Conservation (phyloP, 2,797 vertebrate genomes). For the Hydrolagus colliei region DNA sequence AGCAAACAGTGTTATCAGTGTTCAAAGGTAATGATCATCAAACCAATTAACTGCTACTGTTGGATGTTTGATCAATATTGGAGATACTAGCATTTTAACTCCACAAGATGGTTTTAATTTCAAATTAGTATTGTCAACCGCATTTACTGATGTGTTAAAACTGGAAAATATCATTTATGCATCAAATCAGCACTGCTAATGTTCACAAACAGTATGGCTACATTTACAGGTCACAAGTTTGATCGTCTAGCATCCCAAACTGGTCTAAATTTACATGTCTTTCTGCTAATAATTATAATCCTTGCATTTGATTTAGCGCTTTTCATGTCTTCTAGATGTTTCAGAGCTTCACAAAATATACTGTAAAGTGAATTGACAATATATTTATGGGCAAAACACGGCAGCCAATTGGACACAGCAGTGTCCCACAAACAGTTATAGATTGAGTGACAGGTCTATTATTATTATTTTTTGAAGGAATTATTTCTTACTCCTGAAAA, state of each 20-base stretch:
- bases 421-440: too few relatives aligned
- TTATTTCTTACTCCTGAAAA: too few relatives aligned
- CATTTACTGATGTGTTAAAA: too few relatives aligned
- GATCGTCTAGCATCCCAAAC: slow-evolving; percentile 8
- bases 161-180: not conserved
- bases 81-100: not conserved
- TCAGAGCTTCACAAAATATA: too few relatives aligned
- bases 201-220: not conserved
- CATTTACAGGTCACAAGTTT: not conserved
- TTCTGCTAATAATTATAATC: not conserved
- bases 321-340: too few relatives aligned
- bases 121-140: not conserved
- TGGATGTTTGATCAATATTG: slow-evolving; percentile 6
- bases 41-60: not conserved
- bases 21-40: not conserved
- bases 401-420: too few relatives aligned
- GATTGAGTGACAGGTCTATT: too few relatives aligned
- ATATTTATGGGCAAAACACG: too few relatives aligned
- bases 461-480: too few relatives aligned
- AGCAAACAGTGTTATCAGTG: not conserved
- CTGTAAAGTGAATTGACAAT: too few relatives aligned
- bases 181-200: not conserved
- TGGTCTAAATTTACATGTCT: not conserved
- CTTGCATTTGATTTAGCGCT: too few relatives aligned
- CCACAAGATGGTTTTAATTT: not conserved